Percentiles rank a stretch among this genome's conserved stretches.
Evolutionary conservation across 2,888 invertebrate genomes (phyloP).

Genomic region (Theristus sp.): DNA sequence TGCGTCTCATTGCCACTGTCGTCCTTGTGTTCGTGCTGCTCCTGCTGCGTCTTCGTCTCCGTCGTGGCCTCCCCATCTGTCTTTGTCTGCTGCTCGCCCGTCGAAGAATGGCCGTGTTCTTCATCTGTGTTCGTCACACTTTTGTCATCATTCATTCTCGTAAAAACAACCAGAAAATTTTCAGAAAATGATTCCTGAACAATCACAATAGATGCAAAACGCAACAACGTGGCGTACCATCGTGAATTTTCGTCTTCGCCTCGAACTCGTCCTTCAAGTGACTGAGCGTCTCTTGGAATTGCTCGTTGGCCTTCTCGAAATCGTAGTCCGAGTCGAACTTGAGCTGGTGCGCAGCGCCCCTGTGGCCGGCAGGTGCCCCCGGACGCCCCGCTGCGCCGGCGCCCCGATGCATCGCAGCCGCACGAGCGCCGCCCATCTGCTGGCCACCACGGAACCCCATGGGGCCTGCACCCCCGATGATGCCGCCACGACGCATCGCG

Average conservation of each 20-base stretch:
- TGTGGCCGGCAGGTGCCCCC: neutral
- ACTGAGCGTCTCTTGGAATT: slow-evolving; percentile 50
- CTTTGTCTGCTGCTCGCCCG: neutral
- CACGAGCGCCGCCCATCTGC: neutral
- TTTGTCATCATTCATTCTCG: neutral
- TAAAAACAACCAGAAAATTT: too few relatives aligned
- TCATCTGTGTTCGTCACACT: neutral
- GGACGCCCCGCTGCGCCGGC: neutral
- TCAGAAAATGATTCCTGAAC: too few relatives aligned
- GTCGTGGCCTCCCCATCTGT: neutral
- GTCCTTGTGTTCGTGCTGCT: neutral
- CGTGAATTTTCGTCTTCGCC: slow-evolving; percentile 1
- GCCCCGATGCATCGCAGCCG: neutral
- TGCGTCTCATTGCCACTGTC: neutral
- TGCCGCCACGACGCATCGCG: neutral
- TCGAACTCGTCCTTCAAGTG: slow-evolving; percentile 9
- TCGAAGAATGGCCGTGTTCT: neutral
- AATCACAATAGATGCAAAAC: too few relatives aligned
- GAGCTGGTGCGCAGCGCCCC: slow-evolving; percentile 40
- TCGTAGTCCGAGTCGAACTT: slow-evolving; percentile 92
- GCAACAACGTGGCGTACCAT: too few relatives aligned
- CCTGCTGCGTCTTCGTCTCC: neutral
- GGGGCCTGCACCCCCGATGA: neutral
- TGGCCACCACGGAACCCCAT: neutral
- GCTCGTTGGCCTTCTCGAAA: slow-evolving; percentile 86